Evolutionary conservation across 1,140 invertebrate genomes (phyloP).

Genomic region (Watersipora subatra): DNA sequence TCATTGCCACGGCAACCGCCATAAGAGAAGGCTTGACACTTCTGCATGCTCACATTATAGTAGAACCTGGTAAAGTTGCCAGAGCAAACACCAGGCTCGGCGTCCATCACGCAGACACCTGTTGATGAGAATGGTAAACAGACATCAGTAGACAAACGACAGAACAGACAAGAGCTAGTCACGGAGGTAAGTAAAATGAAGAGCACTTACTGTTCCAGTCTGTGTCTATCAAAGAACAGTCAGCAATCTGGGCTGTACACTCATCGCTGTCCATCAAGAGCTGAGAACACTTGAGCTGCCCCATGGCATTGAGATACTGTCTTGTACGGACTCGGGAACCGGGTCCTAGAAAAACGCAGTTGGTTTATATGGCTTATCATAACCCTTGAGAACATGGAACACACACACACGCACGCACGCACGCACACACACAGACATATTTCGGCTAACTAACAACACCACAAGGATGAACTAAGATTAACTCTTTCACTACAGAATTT

Average conservation of each 20-base stretch:
- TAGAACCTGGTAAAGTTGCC: conserved; percentile 68
- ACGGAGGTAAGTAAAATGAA: too few relatives aligned
- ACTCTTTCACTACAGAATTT: too few relatives aligned
- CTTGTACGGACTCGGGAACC: conserved; percentile 6
- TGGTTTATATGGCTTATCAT: too few relatives aligned
- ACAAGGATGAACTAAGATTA: too few relatives aligned
- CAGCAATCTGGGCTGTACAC: neutral
- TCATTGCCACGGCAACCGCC: conserved; percentile 77
- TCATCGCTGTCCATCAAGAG: neutral
- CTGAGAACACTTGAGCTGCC: neutral
- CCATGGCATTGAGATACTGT: conserved; percentile 8
- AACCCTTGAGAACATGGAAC: too few relatives aligned
- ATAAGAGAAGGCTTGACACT: conserved; percentile 69
- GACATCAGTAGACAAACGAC: too few relatives aligned
- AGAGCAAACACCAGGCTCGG: conserved; percentile 75
- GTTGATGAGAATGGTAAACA: too few relatives aligned
- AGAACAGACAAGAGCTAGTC: too few relatives aligned
- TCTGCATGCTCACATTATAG: conserved; percentile 56
- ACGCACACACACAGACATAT: too few relatives aligned
- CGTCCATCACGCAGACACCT: too few relatives aligned
- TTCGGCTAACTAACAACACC: too few relatives aligned
- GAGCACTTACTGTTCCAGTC: neutral
- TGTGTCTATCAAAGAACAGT: neutral
- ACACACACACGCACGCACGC: too few relatives aligned
- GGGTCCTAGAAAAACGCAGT: neutral